phyloP scores from a whole-genome alignment of 2,888 invertebrate species.

The Hyposoter dolosus region DNA sequence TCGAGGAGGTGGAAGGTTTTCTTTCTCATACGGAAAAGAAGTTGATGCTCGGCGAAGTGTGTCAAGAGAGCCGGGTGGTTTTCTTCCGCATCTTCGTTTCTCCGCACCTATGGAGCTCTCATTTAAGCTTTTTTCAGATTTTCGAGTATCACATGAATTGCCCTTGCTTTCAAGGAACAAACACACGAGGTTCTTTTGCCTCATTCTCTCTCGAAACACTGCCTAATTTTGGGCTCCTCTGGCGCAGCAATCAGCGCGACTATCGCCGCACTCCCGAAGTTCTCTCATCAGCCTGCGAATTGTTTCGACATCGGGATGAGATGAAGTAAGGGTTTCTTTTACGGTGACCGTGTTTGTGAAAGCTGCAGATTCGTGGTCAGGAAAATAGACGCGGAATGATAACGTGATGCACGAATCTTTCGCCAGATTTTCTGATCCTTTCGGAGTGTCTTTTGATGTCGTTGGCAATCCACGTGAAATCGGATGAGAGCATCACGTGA shows the following conservation, averaged over 20 bases:
- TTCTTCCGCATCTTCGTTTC: constrained; percentile 32
- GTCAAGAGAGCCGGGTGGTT: constrained; percentile 56
- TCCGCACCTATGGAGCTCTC: constrained; percentile 15
- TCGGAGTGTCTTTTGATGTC: background rate
- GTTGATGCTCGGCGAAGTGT: constrained; percentile 52
- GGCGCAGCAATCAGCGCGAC: constrained; percentile 44
- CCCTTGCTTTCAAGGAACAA: constrained; percentile 8
- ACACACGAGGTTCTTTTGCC: constrained; percentile 11
- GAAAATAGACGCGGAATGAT: constrained; percentile 15
- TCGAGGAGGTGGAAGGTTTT: constrained; percentile 30
- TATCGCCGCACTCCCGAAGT: constrained; percentile 34
- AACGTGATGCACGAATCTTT: background rate
- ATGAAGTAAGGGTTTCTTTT: background rate
- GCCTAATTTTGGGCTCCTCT: constrained; percentile 59
- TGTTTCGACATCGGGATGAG: constrained; percentile 11
- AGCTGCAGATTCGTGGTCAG: background rate
- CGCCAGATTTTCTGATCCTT: background rate
- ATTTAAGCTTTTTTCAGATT: constrained; percentile 31
- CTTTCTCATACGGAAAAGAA: constrained; percentile 37
- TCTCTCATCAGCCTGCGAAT: constrained; percentile 35
- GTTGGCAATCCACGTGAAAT: background rate
- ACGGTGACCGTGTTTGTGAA: constrained; percentile 1
- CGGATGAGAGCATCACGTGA: background rate
- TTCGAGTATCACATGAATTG: constrained; percentile 19
- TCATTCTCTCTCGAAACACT: background rate